Base-by-base conservation (phyloP, 2,888 invertebrate genomes). In the Ennomos erosarius region DNA sequence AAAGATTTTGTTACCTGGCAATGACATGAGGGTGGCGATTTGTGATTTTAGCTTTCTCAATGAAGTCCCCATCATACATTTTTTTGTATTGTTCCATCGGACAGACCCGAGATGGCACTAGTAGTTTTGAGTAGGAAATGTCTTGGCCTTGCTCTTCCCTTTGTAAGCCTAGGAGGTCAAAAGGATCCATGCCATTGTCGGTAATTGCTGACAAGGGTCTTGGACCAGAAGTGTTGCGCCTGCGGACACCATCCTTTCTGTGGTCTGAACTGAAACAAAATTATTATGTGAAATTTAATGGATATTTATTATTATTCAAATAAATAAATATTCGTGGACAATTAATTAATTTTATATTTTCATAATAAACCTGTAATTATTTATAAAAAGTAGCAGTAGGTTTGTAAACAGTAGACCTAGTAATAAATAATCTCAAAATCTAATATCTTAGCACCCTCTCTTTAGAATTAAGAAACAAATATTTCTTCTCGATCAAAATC, bases 111-210 rank as follows among this genome's bases (percentile, higher is more conserved):
- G 97, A 96, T 49, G 98, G 97, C 53, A 96, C 95, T 66, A 98
- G 89, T 60, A 98, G 89, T 80, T 96, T 96, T 38, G 97, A 96
- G 87, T 98, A 98, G 12, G 98, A 98, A 73, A 97, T 95, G 86
- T 98, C 98, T 96, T 97, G 97, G 54, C 97, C 98, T 84, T 97
- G 96, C 83, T 96, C 95, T 64, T 95, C 95, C 79, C 94, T 93
- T 78, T 97, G 96, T 61, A 98, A 93, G 37, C 98, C 97, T 59
- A 98, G 89, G 39, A 97, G 94, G 81, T 97, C 96, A 85, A 98
- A 97, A 36, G 98, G 96, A 93, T 98, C 98, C 63, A 96, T 88
- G 34, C 95, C 94, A 83, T 95, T 96, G 60, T 98, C 98, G 70
- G 95, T 96, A 55, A 96, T 96, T 26, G 96, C 94, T 51, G 97